Evolutionary conservation across 2,888 invertebrate genomes (phyloP).

Genomic region (Artemia sp.): DNA sequence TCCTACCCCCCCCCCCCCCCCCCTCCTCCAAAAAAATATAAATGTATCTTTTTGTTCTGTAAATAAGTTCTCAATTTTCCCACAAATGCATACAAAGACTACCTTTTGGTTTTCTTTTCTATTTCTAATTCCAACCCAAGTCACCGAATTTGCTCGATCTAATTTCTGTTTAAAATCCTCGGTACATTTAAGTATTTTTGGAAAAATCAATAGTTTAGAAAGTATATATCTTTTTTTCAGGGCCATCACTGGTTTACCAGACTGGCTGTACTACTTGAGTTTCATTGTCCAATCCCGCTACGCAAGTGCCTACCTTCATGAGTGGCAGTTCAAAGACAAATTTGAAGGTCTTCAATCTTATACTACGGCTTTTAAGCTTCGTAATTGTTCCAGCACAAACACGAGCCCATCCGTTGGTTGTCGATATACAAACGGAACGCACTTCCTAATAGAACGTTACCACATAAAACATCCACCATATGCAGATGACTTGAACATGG

Average conservation of each 20-base stretch:
- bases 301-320: constrained; percentile 53
- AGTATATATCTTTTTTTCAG: constrained; percentile 33
- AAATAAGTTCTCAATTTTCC: too few species aligned
- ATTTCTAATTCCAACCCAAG: too few species aligned
- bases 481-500: constrained; percentile 45
- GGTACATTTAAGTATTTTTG: too few species aligned
- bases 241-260: constrained; percentile 56
- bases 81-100: too few species aligned
- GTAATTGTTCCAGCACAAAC: background rate
- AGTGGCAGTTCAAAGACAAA: constrained; percentile 43
- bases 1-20: too few species aligned
- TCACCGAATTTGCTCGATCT: too few species aligned
- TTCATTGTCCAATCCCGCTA: constrained; percentile 63
- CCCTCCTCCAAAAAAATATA: too few species aligned
- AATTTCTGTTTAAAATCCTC: too few species aligned
- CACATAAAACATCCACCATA: constrained; percentile 35
- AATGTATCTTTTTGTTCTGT: too few species aligned
- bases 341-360: constrained; percentile 26
- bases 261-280: constrained; percentile 61
- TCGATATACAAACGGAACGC: constrained; percentile 50
- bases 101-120: too few species aligned
- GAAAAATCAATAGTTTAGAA: too few species aligned
- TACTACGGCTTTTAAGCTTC: constrained; percentile 22
- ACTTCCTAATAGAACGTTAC: constrained; percentile 53
- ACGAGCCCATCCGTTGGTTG: constrained; percentile 34